Base-by-base conservation (phyloP, 1,140 invertebrate species). In the Campodea augens region DNA sequence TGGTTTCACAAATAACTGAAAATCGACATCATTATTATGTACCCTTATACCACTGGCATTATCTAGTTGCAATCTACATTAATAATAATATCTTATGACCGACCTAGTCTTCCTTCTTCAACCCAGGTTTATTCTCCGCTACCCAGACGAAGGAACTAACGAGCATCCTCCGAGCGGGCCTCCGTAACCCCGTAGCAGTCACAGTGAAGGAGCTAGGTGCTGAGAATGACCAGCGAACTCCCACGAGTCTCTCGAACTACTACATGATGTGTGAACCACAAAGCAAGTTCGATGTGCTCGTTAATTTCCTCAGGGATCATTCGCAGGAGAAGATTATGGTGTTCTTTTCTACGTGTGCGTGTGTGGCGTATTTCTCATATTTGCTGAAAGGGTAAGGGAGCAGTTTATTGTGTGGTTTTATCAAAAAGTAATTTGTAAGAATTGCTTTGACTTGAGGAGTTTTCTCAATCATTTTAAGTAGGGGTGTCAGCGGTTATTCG, bases 111-210 rank as follows among this genome's bases (percentile, higher is more conserved):
- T n/a, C n/a, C n/a, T n/a, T n/a, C n/a, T n/a, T n/a, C n/a, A n/a
- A n/a, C n/a, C n/a, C n/a, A n/a, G n/a, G 91, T 0, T 67, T 99
- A 18, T 99, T 99, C 66, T 98, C 93, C 22, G 96, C 96, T 4
- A 99, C 96, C 15, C 93, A 98, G 64, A 97, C 92, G 0, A 89
- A 89, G 60, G 85, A 98, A 66, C 68, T 98, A 1, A 75, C 88
- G 50, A 78, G 89, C 50, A 64, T 99, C 15, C 82, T 96, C 25
- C 66, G 91, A 56, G 92, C 92, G 12, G 95, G 93, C 2, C 63
- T 99, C 1, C 65, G 96, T 54, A 98, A 98, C 70, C 93, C 96
- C 19, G 80, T 95, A 0, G 60, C 86, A 2, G 77, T 98, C 20
- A 75, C 77, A 27, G 87, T 98, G 0, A 89, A 85, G 58, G 86